A percentile compares a stretch with the other conserved stretches of the same genome.
phyloP scores from a whole-genome alignment of 2,888 invertebrate genomes.

The Cyrtodaria siliqua region DNA sequence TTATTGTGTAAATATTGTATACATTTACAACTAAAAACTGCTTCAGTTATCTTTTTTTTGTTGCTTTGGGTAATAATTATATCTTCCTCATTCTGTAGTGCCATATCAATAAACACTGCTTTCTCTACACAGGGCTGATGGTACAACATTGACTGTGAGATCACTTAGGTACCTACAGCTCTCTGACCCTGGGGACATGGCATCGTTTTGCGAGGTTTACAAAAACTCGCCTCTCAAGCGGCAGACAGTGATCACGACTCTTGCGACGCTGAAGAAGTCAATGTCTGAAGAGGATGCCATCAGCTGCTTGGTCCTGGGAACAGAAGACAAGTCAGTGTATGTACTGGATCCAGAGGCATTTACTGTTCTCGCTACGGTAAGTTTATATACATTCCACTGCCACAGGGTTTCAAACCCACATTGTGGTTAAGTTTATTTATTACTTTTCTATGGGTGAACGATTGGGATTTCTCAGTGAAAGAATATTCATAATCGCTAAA shows the following conservation, averaged over 20 bases:
- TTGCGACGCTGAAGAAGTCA: conserved; percentile 91
- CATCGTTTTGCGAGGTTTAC: conserved; percentile 87
- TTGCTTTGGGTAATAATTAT: too few relatives aligned
- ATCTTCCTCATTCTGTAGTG: too few relatives aligned
- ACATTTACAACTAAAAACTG: too few relatives aligned
- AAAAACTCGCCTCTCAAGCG: conserved; percentile 87
- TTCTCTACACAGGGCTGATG: conserved; percentile 75
- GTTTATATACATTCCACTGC: too few relatives aligned
- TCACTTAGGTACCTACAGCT: conserved; percentile 83
- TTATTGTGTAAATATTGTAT: too few relatives aligned
- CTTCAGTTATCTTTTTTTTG: too few relatives aligned
- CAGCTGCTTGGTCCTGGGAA: conserved; percentile 94
- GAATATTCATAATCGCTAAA: too few relatives aligned
- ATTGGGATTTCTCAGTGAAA: too few relatives aligned
- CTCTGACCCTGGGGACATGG: conserved; percentile 82
- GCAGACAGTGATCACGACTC: conserved; percentile 91
- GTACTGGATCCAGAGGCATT: conserved; percentile 97
- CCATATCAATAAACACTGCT: too few relatives aligned
- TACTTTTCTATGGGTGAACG: too few relatives aligned
- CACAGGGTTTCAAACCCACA: too few relatives aligned
- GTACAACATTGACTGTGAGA: conserved; percentile 80
- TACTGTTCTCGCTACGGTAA: conserved; percentile 89
- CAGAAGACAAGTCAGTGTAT: conserved; percentile 94
- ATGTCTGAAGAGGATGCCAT: conserved; percentile 91
- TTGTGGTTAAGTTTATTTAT: too few relatives aligned